Conservation (phyloP, 2,888 invertebrate genomes). For the Endotricha flammealis region DNA sequence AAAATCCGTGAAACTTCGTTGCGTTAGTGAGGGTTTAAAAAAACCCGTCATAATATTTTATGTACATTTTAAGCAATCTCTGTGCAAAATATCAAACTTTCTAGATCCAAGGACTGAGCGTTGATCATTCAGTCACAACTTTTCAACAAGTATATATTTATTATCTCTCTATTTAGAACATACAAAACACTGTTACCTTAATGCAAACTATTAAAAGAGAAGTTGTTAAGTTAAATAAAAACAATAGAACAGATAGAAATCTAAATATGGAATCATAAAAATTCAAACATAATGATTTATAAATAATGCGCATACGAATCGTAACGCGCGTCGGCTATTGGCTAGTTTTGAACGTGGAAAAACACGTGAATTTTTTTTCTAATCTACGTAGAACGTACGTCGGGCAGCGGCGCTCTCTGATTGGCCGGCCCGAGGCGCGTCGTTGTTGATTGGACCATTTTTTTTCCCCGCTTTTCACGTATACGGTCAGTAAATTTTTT, state of each 20-base stretch:
- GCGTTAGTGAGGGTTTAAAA: no score
- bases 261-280: constrained; percentile 31
- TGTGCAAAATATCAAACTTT: no score
- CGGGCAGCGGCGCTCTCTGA: constrained; percentile 43
- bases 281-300: constrained; percentile 48
- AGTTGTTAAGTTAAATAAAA: no score
- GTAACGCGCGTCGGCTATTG: constrained; percentile 48
- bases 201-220: no score
- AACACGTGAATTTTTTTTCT: constrained; percentile 73
- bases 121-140: no score
- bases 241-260: constrained; percentile 2
- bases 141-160: no score
- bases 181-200: no score
- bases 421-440: constrained; percentile 48
- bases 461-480: constrained; percentile 72
- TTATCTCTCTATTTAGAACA: no score
- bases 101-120: no score
- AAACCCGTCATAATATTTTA: no score
- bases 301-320: constrained; percentile 57
- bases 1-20: no score
- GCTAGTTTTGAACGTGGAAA: constrained; percentile 62
- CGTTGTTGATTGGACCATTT: constrained; percentile 62
- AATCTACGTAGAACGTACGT: constrained; percentile 72
- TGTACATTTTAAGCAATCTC: no score
- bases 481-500: constrained; percentile 60